Conservation (phyloP, 2,113 vertebrate genomes). For the Phainopepla nitens region DNA sequence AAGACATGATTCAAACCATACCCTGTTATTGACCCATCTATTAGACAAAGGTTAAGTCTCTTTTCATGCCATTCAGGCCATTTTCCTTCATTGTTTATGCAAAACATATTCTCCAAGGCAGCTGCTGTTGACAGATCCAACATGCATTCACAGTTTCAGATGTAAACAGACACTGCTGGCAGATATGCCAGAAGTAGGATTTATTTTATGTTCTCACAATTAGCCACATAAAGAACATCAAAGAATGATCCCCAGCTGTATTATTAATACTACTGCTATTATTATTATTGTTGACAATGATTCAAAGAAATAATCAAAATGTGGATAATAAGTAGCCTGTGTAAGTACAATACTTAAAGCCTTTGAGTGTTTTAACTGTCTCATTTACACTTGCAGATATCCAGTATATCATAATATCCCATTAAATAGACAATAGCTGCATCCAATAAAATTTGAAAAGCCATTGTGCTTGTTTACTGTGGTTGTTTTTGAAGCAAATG, state of each 20-base stretch:
- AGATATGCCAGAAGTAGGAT: background rate
- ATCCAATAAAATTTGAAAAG: background rate
- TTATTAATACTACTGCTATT: background rate
- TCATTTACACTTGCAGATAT: background rate
- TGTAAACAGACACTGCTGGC: background rate
- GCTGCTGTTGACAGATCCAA: background rate
- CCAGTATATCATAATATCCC: background rate
- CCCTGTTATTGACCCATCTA: background rate
- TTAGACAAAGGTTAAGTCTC: background rate
- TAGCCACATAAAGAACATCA: background rate
- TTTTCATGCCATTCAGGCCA: background rate
- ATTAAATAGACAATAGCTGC: background rate
- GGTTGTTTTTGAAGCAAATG: background rate
- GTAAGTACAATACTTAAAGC: background rate
- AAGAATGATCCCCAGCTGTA: background rate
- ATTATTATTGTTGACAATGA: background rate
- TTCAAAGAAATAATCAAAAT: background rate
- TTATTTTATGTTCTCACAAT: background rate
- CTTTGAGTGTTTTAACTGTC: background rate
- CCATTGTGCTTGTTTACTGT: background rate
- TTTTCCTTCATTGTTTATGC: background rate
- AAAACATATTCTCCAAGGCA: background rate
- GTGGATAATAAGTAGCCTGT: background rate
- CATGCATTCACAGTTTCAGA: conserved; percentile 2
- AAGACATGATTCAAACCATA: background rate